phyloP scores from a whole-genome alignment of 2,113 vertebrate species.

The Hippocampus guttulatus region DNA sequence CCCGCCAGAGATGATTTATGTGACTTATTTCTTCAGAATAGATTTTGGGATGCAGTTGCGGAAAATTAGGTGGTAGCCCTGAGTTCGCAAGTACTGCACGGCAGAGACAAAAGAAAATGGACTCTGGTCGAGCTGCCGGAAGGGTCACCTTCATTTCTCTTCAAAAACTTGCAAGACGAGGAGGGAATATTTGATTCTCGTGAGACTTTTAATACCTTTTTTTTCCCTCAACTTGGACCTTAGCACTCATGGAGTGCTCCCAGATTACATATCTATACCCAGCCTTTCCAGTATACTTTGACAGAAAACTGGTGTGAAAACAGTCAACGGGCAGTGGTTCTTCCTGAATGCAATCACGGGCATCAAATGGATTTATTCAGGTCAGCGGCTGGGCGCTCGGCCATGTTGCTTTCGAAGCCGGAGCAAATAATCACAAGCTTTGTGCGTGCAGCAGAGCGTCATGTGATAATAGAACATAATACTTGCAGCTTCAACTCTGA shows the following conservation, averaged over 20 bases:
- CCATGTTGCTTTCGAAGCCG: conserved; percentile 17
- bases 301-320: conserved; percentile 10
- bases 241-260: too few species aligned
- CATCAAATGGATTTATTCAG: conserved; percentile 33
- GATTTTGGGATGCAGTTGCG: conserved; percentile 23
- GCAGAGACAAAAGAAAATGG: conserved; percentile 52
- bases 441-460: neutral
- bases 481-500: neutral
- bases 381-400: conserved; percentile 31
- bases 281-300: neutral
- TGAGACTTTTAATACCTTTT: neutral
- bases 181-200: conserved; percentile 18
- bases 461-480: neutral
- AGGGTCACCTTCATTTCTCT: conserved; percentile 39
- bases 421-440: conserved; percentile 8
- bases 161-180: conserved; percentile 15
- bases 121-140: conserved; percentile 38
- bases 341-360: conserved; percentile 6
- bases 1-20: conserved; percentile 55
- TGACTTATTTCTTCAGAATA: conserved; percentile 49
- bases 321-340: conserved; percentile 15
- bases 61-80: conserved; percentile 60
- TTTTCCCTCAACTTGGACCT: neutral
- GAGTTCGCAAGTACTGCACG: conserved; percentile 29
- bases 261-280: neutral